phyloP scores from a whole-genome alignment of 2,888 invertebrate species.

The Syritta pipiens region DNA sequence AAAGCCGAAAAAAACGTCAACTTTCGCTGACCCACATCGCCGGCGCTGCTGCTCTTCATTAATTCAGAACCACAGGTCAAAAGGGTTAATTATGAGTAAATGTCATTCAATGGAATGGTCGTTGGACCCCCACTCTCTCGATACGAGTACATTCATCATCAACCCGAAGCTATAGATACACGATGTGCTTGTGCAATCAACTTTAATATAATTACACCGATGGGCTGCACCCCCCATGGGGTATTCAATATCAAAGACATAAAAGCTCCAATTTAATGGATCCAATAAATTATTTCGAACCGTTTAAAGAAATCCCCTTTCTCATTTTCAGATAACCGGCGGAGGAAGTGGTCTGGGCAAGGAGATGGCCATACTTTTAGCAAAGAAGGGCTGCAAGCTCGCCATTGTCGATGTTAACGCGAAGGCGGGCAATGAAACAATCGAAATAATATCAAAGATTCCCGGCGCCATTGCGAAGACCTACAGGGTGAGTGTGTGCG shows the following conservation, averaged over 20 bases:
- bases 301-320: constrained; percentile 2
- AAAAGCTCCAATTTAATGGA: constrained; percentile 36
- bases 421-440: constrained; percentile 77
- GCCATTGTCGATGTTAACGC: constrained; percentile 79
- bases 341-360: constrained; percentile 80
- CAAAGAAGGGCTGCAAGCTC: constrained; percentile 78
- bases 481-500: constrained; percentile 74
- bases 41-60: constrained; percentile 31
- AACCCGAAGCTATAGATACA: constrained; percentile 1
- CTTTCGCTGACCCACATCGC: constrained; percentile 43
- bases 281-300: constrained; percentile 55
- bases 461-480: constrained; percentile 76
- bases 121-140: background rate
- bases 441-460: constrained; percentile 75
- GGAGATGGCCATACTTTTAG: constrained; percentile 78
- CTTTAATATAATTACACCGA: constrained; percentile 42
- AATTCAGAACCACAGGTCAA: constrained; percentile 61
- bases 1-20: constrained; percentile 23
- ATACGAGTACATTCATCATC: constrained; percentile 7
- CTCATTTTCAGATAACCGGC: constrained; percentile 78
- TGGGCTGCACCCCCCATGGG: background rate
- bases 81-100: constrained; percentile 67
- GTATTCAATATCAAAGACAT: constrained; percentile 31
- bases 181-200: constrained; percentile 9
- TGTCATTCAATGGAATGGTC: constrained; percentile 15